Evolutionary conservation across 2,888 invertebrate genomes (phyloP).

Genomic region (Fragum fragum): DNA sequence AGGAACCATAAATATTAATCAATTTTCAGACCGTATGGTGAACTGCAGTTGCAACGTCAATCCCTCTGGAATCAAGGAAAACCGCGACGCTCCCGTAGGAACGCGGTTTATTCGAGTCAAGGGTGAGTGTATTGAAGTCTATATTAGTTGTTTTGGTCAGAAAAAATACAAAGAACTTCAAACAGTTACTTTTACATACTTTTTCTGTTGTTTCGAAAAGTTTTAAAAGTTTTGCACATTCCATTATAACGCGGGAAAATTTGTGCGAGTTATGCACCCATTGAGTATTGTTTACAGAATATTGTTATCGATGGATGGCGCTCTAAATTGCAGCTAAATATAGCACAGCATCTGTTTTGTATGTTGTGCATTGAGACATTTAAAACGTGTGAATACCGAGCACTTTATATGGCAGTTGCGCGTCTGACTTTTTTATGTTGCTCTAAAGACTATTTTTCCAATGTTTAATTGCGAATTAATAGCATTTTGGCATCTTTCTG

Average conservation of each 20-base stretch:
- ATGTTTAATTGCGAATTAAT: constrained; percentile 6
- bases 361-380: constrained; percentile 39
- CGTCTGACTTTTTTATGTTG: constrained; percentile 22
- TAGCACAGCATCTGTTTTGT: constrained; percentile 76
- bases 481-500: no score
- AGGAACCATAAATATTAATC: constrained; percentile 81
- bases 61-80: constrained; percentile 28
- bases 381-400: constrained; percentile 34
- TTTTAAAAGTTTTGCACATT: constrained; percentile 62
- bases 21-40: constrained; percentile 70
- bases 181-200: constrained; percentile 33
- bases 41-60: constrained; percentile 57
- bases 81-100: constrained; percentile 21
- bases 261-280: constrained; percentile 82
- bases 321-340: constrained; percentile 75
- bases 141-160: neutral
- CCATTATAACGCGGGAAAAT: constrained; percentile 65
- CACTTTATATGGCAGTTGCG: constrained; percentile 21
- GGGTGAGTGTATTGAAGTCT: neutral
- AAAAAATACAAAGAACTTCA: constrained; percentile 13
- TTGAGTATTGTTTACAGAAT: constrained; percentile 72
- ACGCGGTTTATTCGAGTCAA: constrained; percentile 5
- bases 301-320: constrained; percentile 82
- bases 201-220: constrained; percentile 34
- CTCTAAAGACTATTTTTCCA: constrained; percentile 5